These are phyloP conservation scores for Acanthopleura granulata DNA, from an alignment of 2,888 invertebrate species.

Conservation along the genomic window DNA sequence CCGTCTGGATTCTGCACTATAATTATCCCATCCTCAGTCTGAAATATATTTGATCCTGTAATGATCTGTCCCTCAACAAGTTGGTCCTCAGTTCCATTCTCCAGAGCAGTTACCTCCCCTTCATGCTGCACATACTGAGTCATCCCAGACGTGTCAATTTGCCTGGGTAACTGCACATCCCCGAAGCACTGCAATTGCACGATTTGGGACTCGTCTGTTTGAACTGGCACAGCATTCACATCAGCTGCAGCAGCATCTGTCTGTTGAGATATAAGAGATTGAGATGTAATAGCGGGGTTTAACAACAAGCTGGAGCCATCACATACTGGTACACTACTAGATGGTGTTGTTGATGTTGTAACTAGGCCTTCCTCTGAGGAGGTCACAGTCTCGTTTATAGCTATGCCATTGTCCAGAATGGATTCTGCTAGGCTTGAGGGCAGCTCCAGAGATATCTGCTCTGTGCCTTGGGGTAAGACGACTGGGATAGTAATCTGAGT, in stretches of 20 bases:
- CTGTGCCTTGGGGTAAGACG: background rate
- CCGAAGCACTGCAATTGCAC: background rate
- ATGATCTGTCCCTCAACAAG: background rate
- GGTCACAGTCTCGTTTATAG: background rate
- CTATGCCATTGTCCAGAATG: background rate
- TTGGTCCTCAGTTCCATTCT: constrained; percentile 14
- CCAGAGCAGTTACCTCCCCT: background rate
- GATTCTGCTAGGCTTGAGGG: background rate
- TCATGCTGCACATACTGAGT: constrained; percentile 11
- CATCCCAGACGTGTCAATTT: background rate
- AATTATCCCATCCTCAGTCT: constrained; percentile 61
- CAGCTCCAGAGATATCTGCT: background rate
- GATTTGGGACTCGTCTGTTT: background rate
- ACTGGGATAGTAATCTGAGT: constrained; percentile 20
- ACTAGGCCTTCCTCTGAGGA: background rate
- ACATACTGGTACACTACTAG: constrained; percentile 1
- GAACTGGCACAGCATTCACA: background rate
- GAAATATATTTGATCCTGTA: constrained; percentile 46
- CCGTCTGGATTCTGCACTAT: constrained; percentile 66
- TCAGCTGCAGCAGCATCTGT: background rate
- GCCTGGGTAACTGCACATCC: background rate
- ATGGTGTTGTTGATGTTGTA: constrained; percentile 9
- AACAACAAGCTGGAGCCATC: background rate
- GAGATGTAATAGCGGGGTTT: too few species aligned
- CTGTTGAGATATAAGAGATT: background rate